phyloP scores from a whole-genome alignment of 2,888 invertebrate genomes.

The Apodemia mormo region DNA sequence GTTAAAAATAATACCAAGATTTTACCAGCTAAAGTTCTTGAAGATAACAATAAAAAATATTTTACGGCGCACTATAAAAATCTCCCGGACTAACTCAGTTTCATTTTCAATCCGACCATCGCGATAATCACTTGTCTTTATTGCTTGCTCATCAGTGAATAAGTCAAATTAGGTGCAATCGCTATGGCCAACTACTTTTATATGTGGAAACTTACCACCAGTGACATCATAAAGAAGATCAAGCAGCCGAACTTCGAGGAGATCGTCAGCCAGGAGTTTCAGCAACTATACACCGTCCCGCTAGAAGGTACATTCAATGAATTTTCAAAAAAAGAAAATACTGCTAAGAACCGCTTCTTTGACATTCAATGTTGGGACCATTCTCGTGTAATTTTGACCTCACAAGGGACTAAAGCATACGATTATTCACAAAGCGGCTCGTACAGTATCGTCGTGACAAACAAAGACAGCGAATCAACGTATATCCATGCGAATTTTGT shows the following conservation, averaged over 20 bases:
- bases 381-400: too few relatives aligned
- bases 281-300: not conserved
- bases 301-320: constrained; percentile 12
- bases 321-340: too few relatives aligned
- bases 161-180: constrained; percentile 8
- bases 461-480: too few relatives aligned
- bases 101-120: constrained; percentile 18
- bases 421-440: too few relatives aligned
- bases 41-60: not conserved
- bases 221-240: not conserved
- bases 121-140: constrained; percentile 16
- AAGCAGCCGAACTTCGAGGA: constrained; percentile 9
- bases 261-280: constrained; percentile 4
- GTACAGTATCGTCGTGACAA: too few relatives aligned
- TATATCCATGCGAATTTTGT: too few relatives aligned
- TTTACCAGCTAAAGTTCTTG: constrained; percentile 12
- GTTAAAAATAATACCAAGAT: constrained; percentile 5
- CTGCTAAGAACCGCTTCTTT: too few relatives aligned
- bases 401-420: too few relatives aligned
- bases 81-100: not conserved
- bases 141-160: not conserved
- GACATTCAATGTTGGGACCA: too few relatives aligned
- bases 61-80: constrained; percentile 14
- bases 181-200: not conserved
- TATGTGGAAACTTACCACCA: constrained; percentile 4